These are phyloP conservation scores for Holothuria scabra DNA, from an alignment of 53 echinoderm and acorn worm species.

Conservation along the genomic window DNA sequence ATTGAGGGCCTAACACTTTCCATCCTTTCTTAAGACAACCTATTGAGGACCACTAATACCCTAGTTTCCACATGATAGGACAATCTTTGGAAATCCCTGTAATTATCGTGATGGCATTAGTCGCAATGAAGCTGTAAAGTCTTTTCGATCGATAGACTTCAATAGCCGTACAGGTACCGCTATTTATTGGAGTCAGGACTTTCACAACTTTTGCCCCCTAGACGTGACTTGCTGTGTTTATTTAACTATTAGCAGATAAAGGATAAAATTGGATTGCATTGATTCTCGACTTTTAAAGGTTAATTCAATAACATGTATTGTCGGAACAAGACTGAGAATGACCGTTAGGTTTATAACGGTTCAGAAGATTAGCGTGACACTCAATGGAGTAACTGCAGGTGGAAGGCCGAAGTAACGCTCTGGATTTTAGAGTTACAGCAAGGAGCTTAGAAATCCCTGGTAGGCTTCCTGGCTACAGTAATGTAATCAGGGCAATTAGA, in stretches of 20 bases:
- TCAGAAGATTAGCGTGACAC: too few species aligned
- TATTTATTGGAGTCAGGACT: neutral
- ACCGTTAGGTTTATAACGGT: too few species aligned
- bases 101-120: neutral
- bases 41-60: neutral
- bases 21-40: neutral
- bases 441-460: too few species aligned
- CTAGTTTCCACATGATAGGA: conserved; percentile 9
- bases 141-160: conserved; percentile 3
- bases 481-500: too few species aligned
- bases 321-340: too few species aligned
- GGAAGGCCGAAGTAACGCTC: too few species aligned
- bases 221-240: conserved; percentile 3
- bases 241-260: conserved; percentile 32
- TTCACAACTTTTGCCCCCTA: conserved; percentile 14
- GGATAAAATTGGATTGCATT: neutral
- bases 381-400: too few species aligned
- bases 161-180: conserved; percentile 32
- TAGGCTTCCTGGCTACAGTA: too few species aligned
- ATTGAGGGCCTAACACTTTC: neutral
- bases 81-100: neutral
- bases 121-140: neutral
- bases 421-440: too few species aligned
- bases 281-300: neutral
- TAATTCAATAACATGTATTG: too few species aligned